Evolutionary conservation across 2,797 vertebrate species (phyloP).

Genomic region (Tauraco hartlaubi): DNA sequence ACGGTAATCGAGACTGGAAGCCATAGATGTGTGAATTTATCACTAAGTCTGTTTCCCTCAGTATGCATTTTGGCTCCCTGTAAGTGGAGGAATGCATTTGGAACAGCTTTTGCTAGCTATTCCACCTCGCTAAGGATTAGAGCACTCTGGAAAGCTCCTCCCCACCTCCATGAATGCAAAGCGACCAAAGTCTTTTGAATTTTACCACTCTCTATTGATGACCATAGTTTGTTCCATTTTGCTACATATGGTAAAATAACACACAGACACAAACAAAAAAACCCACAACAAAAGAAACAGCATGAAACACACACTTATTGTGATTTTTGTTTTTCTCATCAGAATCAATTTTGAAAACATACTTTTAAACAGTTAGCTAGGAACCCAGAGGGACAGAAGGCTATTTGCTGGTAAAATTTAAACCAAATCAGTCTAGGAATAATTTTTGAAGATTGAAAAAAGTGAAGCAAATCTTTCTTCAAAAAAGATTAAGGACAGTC

Average conservation of each 20-base stretch:
- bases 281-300: not conserved
- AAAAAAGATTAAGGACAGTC: not conserved
- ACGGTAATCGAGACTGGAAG: not conserved
- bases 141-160: not conserved
- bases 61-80: not conserved
- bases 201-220: not conserved
- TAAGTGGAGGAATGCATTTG: conserved; percentile 3
- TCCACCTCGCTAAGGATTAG: not conserved
- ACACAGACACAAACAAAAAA: no score
- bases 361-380: not conserved
- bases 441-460: not conserved
- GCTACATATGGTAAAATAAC: not conserved
- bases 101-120: not conserved
- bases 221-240: not conserved
- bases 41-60: not conserved
- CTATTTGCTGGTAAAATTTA: not conserved
- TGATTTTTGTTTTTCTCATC: not conserved
- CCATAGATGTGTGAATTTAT: conserved; percentile 2
- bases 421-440: not conserved
- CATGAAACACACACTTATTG: not conserved
- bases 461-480: not conserved
- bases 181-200: not conserved
- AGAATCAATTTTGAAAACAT: not conserved
- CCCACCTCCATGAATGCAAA: not conserved
- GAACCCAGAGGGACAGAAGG: not conserved